Base-by-base conservation (phyloP, 2,113 vertebrate species). In the Barnardius zonarius region DNA sequence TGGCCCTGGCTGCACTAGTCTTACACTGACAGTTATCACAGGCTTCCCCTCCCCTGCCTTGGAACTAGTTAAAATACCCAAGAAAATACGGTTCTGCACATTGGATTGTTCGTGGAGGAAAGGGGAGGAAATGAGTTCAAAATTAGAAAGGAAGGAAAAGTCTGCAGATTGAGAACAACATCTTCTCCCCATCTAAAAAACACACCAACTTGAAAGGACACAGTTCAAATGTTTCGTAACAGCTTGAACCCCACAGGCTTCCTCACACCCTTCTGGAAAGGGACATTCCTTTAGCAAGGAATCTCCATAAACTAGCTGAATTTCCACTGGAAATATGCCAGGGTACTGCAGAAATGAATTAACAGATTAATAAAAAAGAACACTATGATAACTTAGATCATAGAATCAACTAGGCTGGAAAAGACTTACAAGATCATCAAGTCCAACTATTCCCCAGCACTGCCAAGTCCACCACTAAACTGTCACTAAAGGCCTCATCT, bases 101-200 rank as follows among this genome's bases (percentile, higher is more conserved):
- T 69, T 23, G 33, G 35, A 92, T 93, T 88, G 83, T 83, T 76
- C 72, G 17, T 6, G 44, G 44, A 91, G 68, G 91, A 86, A 84
- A 83, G 41, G 17, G 46, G 63, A 95, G 95, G 93, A 94, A 95
- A 92, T 64, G 68, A n/a, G 66, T 92, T 95, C 89, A 85, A 88
- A 90, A 79, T 86, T 90, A 92, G 69, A 86, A 69, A 92, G 92
- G 92, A 96, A 95, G 93, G 88, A 96, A 93, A 92, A 11, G 90
- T 62, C 95, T 96, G 73, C 48, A 69, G 52, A 55, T 8, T 0
- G 0, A 93, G 76, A 74, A 90, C 15, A 85, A 25, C 6, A 0
- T 9, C 49, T 46, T 19, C 4, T 2, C 13, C 23, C 11, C 15
- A 35, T 68, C 63, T 30, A 88, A 92, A 95, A 87, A 23, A 9